These are phyloP conservation scores for Galerucella nymphaeae DNA, from an alignment of 2,888 invertebrate species.

Conservation along the genomic window DNA sequence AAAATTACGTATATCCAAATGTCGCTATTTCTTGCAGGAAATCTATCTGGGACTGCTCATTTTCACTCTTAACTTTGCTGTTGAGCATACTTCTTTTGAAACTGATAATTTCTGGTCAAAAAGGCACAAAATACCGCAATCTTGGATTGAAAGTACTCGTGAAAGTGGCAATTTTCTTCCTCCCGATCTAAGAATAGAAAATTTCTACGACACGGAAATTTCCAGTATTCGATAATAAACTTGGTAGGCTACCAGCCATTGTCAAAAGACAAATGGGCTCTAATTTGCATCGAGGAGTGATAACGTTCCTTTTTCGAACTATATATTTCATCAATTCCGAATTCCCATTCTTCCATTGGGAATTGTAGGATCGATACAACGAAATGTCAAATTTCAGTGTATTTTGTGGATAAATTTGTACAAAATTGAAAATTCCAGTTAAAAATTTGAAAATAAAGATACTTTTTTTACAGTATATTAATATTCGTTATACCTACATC, in stretches of 20 bases:
- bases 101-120: constrained; percentile 1
- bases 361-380: not conserved
- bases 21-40: too few relatives aligned
- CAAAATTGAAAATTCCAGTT: too few relatives aligned
- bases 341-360: not conserved
- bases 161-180: constrained; percentile 26
- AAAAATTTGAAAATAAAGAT: too few relatives aligned
- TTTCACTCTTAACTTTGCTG: too few relatives aligned
- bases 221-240: constrained; percentile 25
- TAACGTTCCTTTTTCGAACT: constrained; percentile 27
- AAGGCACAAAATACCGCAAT: constrained; percentile 11
- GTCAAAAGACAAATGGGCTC: constrained; percentile 38
- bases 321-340: constrained; percentile 35
- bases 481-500: too few relatives aligned
- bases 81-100: not conserved
- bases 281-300: constrained; percentile 34
- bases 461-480: too few relatives aligned
- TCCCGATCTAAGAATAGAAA: constrained; percentile 17
- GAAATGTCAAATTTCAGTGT: too few relatives aligned
- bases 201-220: constrained; percentile 16
- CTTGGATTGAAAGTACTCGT: constrained; percentile 10
- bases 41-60: too few relatives aligned
- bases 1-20: too few relatives aligned
- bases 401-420: too few relatives aligned
- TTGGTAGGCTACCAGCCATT: constrained; percentile 28